Base-by-base conservation (phyloP, 1,140 invertebrate genomes). In the Platyscapa corneri region DNA sequence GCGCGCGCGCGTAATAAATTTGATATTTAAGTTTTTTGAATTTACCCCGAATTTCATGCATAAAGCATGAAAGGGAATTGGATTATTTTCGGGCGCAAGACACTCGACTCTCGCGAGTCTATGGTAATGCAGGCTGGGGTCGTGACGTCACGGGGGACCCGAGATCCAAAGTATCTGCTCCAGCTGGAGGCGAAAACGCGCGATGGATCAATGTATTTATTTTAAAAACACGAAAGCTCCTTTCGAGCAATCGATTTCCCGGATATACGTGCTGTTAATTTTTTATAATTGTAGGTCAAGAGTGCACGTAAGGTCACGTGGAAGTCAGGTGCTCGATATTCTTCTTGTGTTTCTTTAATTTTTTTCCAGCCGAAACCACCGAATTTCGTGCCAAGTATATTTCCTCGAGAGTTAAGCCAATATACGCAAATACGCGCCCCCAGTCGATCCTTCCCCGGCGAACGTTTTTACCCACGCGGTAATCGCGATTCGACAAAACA, bases 301-400 rank as follows among this genome's bases (percentile, higher is more conserved):
- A 89, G 88, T 89, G 81, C 88, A 89, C 53, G 37, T 70, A 81
- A 85, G 88, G 87, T 89, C 88, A 77, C 67, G 53, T 60, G 76
- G 42, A 76, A 86, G 87, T 87, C 60, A 34, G 34, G 37, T 67
- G 30, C 60, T 84, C 32, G 64, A 84, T 84, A 84, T 78, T 84
- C 42, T 42, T 84, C 60, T 74, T n/a, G n/a, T 39, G 23, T 46
- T 67, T 53, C n/a, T 81, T 67, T 67, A 64, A 7, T 75, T 56
- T 70, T 37, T 37, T 82, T 49, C 30, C 5, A 18, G 23, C 49
- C 37, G 74, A 39, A 74, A 27, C 10, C 42, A 23, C 3, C 37
- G 77, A 67, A 37, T 42, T 34, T 53, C 64, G 77, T 85, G 76
- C 77, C 67, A 85, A 85, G 67, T 85, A 64, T 80, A n/a, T n/a